Percentiles rank a stretch among this genome's conserved stretches.
These are phyloP conservation scores for Coronaproctus castanopsis DNA, from an alignment of 2,888 invertebrate species.

Conservation along the genomic window DNA sequence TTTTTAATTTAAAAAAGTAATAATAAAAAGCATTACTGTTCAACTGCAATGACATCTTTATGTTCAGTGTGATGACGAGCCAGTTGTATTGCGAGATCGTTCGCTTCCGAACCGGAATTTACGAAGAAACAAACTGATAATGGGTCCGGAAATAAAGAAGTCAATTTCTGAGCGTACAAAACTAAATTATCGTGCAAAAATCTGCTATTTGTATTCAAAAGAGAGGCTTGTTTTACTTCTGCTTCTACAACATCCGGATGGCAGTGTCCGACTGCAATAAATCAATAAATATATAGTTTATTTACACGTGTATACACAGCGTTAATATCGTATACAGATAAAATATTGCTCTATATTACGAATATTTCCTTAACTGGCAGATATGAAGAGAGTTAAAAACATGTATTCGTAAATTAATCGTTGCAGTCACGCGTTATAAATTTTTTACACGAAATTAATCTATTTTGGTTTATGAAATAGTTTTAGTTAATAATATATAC, in stretches of 20 bases:
- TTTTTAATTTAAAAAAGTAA: background rate
- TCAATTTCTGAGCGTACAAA: constrained; percentile 64
- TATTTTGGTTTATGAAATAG: no score
- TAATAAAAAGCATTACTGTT: constrained; percentile 50
- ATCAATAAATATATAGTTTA: constrained; percentile 12
- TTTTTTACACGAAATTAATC: no score
- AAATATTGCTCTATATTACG: no score
- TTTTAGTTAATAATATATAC: no score
- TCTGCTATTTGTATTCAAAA: constrained; percentile 83
- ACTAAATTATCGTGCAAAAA: constrained; percentile 92
- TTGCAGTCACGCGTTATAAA: no score
- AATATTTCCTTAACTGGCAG: no score
- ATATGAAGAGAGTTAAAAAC: no score
- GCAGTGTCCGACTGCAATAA: constrained; percentile 79
- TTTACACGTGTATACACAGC: background rate
- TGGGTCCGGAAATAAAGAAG: constrained; percentile 59
- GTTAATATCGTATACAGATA: no score
- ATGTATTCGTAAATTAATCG: no score
- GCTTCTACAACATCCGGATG: constrained; percentile 85
- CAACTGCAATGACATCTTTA: constrained; percentile 75
- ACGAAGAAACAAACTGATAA: constrained; percentile 87
- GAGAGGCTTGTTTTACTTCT: constrained; percentile 71
- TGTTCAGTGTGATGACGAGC: constrained; percentile 74
- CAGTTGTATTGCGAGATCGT: constrained; percentile 83
- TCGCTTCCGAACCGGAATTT: constrained; percentile 97